Evolutionary conservation across 1,140 invertebrate genomes (phyloP), one percentile per base, ranked within the genome.

Genomic region (Brachionus asplanchnoidis): DNA sequence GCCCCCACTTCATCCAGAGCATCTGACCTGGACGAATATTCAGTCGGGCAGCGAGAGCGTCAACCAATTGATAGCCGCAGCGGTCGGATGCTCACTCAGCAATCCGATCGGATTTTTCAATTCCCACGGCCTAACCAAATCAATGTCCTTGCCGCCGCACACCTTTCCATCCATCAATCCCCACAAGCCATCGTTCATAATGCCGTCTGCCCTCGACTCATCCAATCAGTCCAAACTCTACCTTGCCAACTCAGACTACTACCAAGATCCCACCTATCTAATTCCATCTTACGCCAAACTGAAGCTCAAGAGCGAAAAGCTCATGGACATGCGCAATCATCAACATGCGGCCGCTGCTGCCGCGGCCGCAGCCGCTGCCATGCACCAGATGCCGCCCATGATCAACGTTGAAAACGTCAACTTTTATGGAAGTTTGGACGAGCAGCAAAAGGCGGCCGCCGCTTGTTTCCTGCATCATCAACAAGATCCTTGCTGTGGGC

Each of bases 361-460:
- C 3, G 73, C 73, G 36, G 73, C 73, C 20, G 73, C 73, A 12
- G 73, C 32, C 11, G 40, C 40, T 77, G 73, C 73, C 17, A 77
- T 77, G 4, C 44, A 50, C 40, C 73, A 46, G 46, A 77, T 50
- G 40, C 73, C 73, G 8, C 73, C 73, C n/a, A 77, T 77, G 73
- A 77, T 77, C 7, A 77, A 77, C 14, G 73, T 77, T 77, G 73
- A 77, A 77, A 77, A 77, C 26, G 73, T 77, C 9, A 77, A 77
- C 44, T 77, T 77, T 77, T 77, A 77, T 77, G 73, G 40, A 23
- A 77, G 6, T 23, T 23, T 77, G 20, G 44, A 77, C 42, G 73
- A 77, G 9, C 40, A 77, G 44, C 73, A 77, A 77, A 46, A 77
- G 46, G 73, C 73, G 0, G 40, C 73, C 11, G 68, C 68, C 6